A percentile compares a stretch with the other conserved stretches of the same genome.
Conservation (phyloP, 1,140 invertebrate genomes). For the Eupristina koningsbergeri region DNA sequence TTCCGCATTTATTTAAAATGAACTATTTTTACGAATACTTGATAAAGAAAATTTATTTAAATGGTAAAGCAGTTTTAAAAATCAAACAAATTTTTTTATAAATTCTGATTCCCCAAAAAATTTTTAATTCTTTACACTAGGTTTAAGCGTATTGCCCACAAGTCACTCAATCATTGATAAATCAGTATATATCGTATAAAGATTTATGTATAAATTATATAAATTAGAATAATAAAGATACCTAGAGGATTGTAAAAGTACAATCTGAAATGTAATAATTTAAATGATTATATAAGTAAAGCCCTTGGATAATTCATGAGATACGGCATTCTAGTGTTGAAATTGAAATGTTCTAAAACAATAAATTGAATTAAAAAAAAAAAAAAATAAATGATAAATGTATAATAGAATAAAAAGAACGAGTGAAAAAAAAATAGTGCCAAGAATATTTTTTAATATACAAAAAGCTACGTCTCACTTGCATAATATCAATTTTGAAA, state of each 20-base stretch:
- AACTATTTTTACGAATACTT: not conserved
- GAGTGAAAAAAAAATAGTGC: not conserved
- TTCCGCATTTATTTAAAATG: not conserved
- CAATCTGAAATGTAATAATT: no score
- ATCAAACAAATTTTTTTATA: not conserved
- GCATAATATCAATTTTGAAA: not conserved
- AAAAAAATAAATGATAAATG: not conserved
- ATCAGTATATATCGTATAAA: no score
- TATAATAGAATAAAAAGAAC: not conserved
- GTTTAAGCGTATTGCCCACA: no score
- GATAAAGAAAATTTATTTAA: not conserved
- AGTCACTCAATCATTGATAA: no score
- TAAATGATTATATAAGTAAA: no score
- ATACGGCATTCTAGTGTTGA: not conserved
- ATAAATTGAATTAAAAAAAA: not conserved
- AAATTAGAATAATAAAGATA: no score
- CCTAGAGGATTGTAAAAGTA: no score
- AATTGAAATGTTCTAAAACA: not conserved
- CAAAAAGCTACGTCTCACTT: not conserved
- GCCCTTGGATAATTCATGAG: not conserved
- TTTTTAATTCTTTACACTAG: no score
- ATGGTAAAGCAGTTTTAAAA: not conserved
- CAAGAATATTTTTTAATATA: not conserved
- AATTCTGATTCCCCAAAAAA: no score
- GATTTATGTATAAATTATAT: no score